These are phyloP conservation scores for Procavia capensis DNA, from an alignment of 2,113 vertebrate species.

Conservation along the genomic window DNA sequence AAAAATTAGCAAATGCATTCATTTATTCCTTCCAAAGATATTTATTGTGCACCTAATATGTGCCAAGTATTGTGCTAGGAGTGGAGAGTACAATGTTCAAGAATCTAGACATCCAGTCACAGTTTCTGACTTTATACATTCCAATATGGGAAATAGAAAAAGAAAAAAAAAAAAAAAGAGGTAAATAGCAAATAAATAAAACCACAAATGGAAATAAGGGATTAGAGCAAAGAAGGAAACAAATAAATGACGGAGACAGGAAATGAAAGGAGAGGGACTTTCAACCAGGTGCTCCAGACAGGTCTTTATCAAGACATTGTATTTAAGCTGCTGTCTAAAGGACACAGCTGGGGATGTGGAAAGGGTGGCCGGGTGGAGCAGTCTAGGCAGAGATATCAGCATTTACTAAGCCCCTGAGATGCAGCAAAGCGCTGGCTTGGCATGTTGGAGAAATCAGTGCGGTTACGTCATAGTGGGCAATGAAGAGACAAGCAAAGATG, in stretches of 20 bases:
- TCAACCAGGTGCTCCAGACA: not conserved
- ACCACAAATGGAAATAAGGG: conserved; percentile 2
- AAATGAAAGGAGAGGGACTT: not conserved
- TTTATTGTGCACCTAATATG: conserved; percentile 27
- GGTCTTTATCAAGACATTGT: not conserved
- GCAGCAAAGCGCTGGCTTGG: conserved; percentile 4
- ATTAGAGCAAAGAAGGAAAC: not conserved
- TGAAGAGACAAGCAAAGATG: not conserved
- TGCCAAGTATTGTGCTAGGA: conserved; percentile 13
- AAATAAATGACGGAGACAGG: not conserved
- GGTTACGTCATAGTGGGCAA: not conserved
- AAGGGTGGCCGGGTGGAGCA: not conserved
- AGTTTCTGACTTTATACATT: conserved; percentile 46
- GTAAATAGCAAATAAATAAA: conserved; percentile 61
- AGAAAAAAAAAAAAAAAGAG: not conserved
- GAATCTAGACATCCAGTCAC: conserved; percentile 23
- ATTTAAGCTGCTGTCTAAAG: conserved; percentile 6
- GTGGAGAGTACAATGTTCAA: not conserved
- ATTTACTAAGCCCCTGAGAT: conserved; percentile 16
- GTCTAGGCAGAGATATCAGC: conserved; percentile 11
- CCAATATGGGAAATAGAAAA: not conserved
- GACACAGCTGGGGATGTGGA: not conserved
- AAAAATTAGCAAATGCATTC: conserved; percentile 45
- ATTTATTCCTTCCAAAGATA: conserved; percentile 49
- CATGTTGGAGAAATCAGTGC: not conserved